phyloP scores from a whole-genome alignment of 1,140 invertebrate genomes.

The Zophobas atratus region DNA sequence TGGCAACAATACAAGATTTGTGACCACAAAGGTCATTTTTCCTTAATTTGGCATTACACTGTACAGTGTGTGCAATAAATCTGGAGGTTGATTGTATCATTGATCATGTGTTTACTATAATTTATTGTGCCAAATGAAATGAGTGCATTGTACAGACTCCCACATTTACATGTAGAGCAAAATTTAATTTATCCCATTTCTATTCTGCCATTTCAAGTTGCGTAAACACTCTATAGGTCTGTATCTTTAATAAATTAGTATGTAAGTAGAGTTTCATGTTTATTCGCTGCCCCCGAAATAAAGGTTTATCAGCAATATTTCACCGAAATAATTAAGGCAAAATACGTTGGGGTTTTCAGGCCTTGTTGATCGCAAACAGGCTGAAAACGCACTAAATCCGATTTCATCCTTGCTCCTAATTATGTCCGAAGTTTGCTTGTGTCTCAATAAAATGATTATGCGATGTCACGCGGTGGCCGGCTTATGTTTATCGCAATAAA shows the following conservation, averaged over 20 bases:
- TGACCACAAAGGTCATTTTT: too few relatives aligned
- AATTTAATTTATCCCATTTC: too few relatives aligned
- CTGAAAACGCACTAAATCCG: neutral
- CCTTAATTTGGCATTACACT: too few relatives aligned
- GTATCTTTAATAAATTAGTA: neutral
- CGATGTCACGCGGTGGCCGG: neutral
- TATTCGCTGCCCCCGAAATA: neutral
- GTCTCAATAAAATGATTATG: neutral
- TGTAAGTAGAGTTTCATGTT: conserved; percentile 6
- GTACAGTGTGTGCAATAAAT: too few relatives aligned
- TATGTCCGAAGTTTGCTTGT: neutral
- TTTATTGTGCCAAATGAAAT: too few relatives aligned
- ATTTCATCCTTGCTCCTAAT: conserved; percentile 4
- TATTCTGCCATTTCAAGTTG: neutral
- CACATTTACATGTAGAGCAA: neutral
- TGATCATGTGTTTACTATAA: too few relatives aligned
- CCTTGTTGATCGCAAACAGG: neutral
- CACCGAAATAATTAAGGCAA: conserved; percentile 2
- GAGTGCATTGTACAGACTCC: neutral
- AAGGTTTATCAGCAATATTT: conserved; percentile 14
- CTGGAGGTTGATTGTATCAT: too few relatives aligned
- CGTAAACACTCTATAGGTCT: neutral
- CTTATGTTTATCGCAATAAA: conserved; percentile 6
- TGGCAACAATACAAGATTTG: too few relatives aligned
- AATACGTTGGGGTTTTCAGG: conserved; percentile 11